phyloP scores from a whole-genome alignment of 2,797 vertebrate genomes.

The Myiotriccus ornatus region DNA sequence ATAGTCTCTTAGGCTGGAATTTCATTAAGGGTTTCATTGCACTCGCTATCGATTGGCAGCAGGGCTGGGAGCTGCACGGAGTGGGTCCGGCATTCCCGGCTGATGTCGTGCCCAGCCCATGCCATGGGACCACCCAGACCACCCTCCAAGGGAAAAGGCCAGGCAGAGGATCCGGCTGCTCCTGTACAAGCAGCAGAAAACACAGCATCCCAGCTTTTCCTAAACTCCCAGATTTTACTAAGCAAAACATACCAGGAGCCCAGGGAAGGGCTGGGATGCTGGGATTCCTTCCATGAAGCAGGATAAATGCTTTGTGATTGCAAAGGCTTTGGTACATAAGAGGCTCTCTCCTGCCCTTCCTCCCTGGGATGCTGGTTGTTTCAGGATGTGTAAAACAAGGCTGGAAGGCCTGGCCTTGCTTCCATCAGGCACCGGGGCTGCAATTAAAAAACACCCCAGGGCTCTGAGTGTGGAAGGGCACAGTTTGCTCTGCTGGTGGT shows the following conservation, averaged over 20 bases:
- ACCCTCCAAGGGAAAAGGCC: not conserved
- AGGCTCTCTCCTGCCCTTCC: not conserved
- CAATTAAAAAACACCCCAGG: not conserved
- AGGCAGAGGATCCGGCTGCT: not conserved
- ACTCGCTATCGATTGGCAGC: conserved; percentile 29
- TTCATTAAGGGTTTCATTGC: conserved; percentile 62
- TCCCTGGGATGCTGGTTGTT: not conserved
- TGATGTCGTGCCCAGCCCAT: not conserved
- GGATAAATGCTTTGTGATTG: not conserved
- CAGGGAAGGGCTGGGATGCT: not conserved
- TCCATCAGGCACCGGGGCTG: not conserved
- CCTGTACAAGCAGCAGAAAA: not conserved
- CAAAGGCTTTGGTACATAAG: not conserved
- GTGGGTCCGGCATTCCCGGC: accelerated
- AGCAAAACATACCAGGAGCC: not conserved
- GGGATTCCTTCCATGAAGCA: not conserved
- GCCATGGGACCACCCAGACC: not conserved
- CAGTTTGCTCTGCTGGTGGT: not conserved
- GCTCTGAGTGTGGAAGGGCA: not conserved
- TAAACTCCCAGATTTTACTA: not conserved
- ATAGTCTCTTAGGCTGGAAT: conserved; percentile 56
- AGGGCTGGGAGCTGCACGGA: not conserved
- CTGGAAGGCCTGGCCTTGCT: not conserved
- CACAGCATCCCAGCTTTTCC: not conserved
- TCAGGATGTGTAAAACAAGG: not conserved